Evolutionary conservation across 2,797 vertebrate species (phyloP).

Genomic region (Phoeniculus purpureus): DNA sequence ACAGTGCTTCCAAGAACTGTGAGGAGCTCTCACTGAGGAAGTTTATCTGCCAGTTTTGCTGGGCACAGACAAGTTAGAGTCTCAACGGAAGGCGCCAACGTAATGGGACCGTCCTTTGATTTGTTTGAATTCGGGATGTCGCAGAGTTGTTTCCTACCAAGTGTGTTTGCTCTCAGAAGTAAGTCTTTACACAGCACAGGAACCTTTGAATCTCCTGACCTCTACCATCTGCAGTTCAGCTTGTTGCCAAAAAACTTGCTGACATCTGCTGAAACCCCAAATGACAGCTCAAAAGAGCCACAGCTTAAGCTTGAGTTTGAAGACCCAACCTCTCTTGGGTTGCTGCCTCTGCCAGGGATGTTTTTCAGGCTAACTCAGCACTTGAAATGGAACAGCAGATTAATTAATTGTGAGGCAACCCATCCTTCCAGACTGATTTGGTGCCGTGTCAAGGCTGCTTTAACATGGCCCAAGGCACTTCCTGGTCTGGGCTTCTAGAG

Average conservation of each 20-base stretch:
- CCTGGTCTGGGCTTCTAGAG: neutral
- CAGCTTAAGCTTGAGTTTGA: neutral
- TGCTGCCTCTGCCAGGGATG: neutral
- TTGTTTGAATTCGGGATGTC: neutral
- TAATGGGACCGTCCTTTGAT: neutral
- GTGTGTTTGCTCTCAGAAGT: constrained; percentile 2
- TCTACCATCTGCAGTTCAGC: constrained; percentile 15
- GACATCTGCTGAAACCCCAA: constrained; percentile 27
- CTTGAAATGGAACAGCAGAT: neutral
- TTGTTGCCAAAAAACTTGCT: constrained; percentile 30
- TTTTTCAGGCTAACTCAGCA: neutral
- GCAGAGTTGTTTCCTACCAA: constrained; percentile 10
- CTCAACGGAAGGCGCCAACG: neutral
- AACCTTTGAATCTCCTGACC: constrained; percentile 13
- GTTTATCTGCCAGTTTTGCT: neutral
- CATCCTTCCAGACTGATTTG: neutral
- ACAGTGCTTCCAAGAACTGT: neutral
- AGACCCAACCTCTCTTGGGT: neutral
- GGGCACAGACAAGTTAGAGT: neutral
- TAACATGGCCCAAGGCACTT: neutral
- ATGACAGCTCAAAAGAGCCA: neutral
- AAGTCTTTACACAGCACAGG: constrained; percentile 7
- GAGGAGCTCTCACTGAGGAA: neutral
- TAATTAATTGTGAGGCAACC: neutral
- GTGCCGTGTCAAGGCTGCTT: neutral